Evolutionary conservation across 2,888 invertebrate species (phyloP).

Genomic region (Auanema freiburgensis): DNA sequence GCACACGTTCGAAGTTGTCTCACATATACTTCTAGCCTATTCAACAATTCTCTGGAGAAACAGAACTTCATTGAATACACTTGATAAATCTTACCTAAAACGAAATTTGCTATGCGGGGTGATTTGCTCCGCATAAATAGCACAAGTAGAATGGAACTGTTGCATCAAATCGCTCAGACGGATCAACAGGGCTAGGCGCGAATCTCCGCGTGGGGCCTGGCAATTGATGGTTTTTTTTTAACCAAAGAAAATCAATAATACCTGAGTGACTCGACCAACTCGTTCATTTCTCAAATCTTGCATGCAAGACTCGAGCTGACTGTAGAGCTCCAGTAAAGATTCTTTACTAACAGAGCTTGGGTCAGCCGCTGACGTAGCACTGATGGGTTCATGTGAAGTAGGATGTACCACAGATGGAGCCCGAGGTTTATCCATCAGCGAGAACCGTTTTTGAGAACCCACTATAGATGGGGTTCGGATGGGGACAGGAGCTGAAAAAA

Average conservation of each 20-base stretch:
- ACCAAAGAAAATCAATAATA: constrained; percentile 1
- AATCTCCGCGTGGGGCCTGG: constrained; percentile 17
- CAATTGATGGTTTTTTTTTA: not conserved
- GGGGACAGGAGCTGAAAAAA: too few species aligned
- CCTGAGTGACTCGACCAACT: constrained; percentile 19
- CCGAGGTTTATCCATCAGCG: constrained; percentile 19
- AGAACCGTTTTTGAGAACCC: constrained; percentile 21
- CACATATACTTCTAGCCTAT: constrained; percentile 57
- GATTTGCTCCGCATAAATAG: constrained; percentile 80
- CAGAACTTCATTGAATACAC: not conserved
- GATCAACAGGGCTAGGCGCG: constrained; percentile 20
- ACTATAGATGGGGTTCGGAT: too few species aligned
- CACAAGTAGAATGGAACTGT: constrained; percentile 69
- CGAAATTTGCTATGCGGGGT: constrained; percentile 86
- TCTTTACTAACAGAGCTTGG: constrained; percentile 20
- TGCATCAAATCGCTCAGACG: constrained; percentile 51
- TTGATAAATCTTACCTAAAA: constrained; percentile 70
- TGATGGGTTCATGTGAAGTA: not conserved
- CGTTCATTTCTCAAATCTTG: constrained; percentile 28
- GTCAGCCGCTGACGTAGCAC: constrained; percentile 7
- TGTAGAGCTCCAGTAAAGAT: constrained; percentile 44
- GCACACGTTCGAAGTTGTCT: constrained; percentile 54
- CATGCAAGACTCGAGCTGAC: constrained; percentile 39
- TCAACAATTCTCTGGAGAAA: constrained; percentile 65
- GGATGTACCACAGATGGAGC: too few species aligned